A percentile compares a stretch with the other conserved stretches of the same genome.
Conservation (phyloP, 2,113 vertebrate species). For the Epinephelus lanceolatus region DNA sequence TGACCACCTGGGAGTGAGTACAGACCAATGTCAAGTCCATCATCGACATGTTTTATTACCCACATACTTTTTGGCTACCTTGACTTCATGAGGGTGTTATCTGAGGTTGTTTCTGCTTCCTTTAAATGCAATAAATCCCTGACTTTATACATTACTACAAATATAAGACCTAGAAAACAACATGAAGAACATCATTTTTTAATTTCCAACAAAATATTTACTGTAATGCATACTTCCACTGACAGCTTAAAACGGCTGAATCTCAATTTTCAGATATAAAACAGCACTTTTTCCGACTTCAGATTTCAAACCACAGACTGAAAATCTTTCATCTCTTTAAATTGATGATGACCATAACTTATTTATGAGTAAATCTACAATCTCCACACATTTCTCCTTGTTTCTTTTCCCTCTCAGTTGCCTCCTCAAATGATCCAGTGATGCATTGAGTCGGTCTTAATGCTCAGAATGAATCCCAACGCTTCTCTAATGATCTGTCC, state of each 20-base stretch:
- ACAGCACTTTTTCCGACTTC: too few species aligned
- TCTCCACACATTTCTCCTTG: not conserved
- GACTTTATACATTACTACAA: not conserved
- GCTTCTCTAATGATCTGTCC: not conserved
- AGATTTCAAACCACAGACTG: not conserved
- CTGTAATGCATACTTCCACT: not conserved
- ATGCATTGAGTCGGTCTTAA: not conserved
- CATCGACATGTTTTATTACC: not conserved
- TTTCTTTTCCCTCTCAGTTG: not conserved
- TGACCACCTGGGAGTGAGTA: too few species aligned
- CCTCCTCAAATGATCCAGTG: not conserved
- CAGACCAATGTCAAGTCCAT: not conserved
- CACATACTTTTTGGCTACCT: not conserved
- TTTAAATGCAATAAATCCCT: not conserved
- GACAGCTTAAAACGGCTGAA: not conserved
- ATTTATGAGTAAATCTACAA: not conserved
- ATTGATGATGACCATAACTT: too few species aligned
- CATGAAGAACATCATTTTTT: not conserved
- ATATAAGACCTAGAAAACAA: not conserved
- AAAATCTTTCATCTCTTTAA: too few species aligned
- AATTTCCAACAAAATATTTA: too few species aligned
- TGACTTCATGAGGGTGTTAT: not conserved
- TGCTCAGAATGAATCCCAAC: not conserved
- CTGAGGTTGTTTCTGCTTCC: not conserved
- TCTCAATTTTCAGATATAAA: too few species aligned